Conservation (phyloP, 2,797 vertebrate species). For the Poecilia velifera region DNA sequence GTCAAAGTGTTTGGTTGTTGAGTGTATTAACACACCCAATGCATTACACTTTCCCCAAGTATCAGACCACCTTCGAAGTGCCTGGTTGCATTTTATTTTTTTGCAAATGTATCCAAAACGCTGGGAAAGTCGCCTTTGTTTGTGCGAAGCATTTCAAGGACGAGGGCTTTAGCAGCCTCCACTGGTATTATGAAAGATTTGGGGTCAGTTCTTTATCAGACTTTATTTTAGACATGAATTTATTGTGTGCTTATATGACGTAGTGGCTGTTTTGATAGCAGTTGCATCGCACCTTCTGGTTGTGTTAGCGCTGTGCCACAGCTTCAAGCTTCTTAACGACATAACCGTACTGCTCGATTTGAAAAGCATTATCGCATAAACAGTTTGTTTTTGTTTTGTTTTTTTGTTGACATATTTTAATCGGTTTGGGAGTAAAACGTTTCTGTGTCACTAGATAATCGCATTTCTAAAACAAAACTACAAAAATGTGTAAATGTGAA, state of each 20-base stretch:
- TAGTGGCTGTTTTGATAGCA: background rate
- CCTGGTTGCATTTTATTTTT: too few relatives aligned
- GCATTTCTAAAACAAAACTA: background rate
- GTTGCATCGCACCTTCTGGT: background rate
- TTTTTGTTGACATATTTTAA: too few relatives aligned
- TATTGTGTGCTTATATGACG: background rate
- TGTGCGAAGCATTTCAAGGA: background rate
- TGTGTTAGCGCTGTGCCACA: background rate
- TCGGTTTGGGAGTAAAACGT: too few relatives aligned
- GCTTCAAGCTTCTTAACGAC: background rate
- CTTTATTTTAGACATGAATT: background rate
- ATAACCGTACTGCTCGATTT: background rate
- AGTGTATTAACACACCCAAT: background rate
- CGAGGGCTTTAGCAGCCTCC: too few relatives aligned
- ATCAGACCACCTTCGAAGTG: background rate
- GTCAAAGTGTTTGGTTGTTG: background rate
- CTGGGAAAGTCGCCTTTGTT: too few relatives aligned
- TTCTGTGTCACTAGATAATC: too few relatives aligned
- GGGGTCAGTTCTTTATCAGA: too few relatives aligned
- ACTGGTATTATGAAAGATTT: too few relatives aligned
- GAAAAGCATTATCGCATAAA: background rate
- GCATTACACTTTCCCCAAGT: background rate
- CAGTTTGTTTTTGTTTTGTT: too few relatives aligned
- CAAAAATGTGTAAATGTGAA: background rate
- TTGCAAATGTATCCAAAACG: too few relatives aligned